Percentiles rank a stretch among this genome's conserved stretches.
Evolutionary conservation across 2,888 invertebrate species (phyloP).

Genomic region (Byasa hedistus): DNA sequence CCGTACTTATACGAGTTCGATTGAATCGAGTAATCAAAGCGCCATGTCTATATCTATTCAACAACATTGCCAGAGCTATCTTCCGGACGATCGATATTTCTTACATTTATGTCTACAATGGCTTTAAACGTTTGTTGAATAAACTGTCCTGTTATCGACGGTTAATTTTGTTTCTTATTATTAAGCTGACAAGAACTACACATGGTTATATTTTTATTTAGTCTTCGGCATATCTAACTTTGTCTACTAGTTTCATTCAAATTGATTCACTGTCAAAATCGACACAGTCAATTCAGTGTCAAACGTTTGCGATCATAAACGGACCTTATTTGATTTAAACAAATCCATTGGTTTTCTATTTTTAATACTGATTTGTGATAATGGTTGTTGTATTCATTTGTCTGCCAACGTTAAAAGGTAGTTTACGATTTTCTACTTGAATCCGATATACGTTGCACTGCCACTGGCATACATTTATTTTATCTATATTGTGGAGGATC

Average conservation of each 20-base stretch:
- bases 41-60: slow-evolving; percentile 75
- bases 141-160: slow-evolving; percentile 27
- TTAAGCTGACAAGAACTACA: slow-evolving; percentile 20
- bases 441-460: background rate
- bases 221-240: slow-evolving; percentile 30
- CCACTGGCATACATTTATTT: background rate
- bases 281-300: slow-evolving; percentile 67
- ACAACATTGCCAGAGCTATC: slow-evolving; percentile 71
- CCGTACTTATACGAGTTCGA: slow-evolving; percentile 62
- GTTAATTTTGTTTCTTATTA: slow-evolving; percentile 42
- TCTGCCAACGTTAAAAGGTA: too few species aligned
- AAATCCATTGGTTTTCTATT: slow-evolving; percentile 20
- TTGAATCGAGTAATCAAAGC: slow-evolving; percentile 77
- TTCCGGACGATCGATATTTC: slow-evolving; percentile 72
- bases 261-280: slow-evolving; percentile 74
- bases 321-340: slow-evolving; percentile 51
- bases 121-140: slow-evolving; percentile 40
- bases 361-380: slow-evolving; percentile 1
- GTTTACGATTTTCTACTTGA: background rate
- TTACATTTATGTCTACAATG: slow-evolving; percentile 64
- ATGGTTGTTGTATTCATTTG: too few species aligned
- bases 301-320: slow-evolving; percentile 66
- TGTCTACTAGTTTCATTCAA: slow-evolving; percentile 53
- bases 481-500: too few species aligned
- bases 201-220: slow-evolving; percentile 5